These are phyloP conservation scores for Zingel zingel DNA, from an alignment of 2,113 vertebrate genomes.

Conservation along the genomic window DNA sequence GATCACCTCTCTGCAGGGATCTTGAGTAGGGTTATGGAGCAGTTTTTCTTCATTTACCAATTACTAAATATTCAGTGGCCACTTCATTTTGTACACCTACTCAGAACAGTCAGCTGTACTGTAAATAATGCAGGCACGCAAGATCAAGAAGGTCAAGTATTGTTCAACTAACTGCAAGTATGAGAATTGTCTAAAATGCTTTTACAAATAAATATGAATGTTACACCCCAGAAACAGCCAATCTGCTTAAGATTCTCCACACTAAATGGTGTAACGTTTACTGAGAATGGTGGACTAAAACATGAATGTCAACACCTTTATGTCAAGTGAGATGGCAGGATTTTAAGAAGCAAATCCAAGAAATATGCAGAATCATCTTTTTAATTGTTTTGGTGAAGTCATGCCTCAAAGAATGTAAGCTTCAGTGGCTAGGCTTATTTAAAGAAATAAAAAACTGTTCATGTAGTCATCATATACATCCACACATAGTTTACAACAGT, in stretches of 20 bases:
- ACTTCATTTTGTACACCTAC: constrained; percentile 20
- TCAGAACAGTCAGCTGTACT: constrained; percentile 17
- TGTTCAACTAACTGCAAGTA: neutral
- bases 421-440: neutral
- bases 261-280: neutral
- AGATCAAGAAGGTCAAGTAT: constrained; percentile 25
- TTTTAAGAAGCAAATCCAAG: neutral
- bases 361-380: neutral
- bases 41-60: constrained; percentile 17
- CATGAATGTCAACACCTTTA: neutral
- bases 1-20: constrained; percentile 17
- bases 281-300: neutral
- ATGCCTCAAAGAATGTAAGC: neutral
- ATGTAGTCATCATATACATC: neutral
- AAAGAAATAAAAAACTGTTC: neutral
- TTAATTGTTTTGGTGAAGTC: neutral
- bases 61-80: constrained; percentile 54
- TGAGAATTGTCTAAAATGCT: neutral
- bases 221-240: neutral
- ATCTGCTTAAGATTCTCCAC: neutral
- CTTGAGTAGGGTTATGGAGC: constrained; percentile 14
- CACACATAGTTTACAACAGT: neutral
- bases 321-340: neutral
- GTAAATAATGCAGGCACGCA: constrained; percentile 42
- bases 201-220: neutral